Conservation (phyloP, 2,888 invertebrate species). For the Epinotia bilunana region DNA sequence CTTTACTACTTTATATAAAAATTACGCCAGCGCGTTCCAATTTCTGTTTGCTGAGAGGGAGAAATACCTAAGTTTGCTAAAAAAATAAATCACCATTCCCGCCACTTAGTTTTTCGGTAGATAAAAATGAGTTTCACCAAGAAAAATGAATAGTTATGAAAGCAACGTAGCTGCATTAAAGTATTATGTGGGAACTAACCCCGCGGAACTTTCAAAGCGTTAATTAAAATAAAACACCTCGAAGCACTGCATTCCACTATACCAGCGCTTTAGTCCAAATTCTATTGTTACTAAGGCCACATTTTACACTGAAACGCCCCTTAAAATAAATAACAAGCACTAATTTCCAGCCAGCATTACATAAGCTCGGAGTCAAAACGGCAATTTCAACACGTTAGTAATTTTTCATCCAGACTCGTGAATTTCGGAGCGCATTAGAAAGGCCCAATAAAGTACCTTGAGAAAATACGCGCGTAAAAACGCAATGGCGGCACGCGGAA, state of each 20-base stretch:
- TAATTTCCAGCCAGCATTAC: constrained; percentile 19
- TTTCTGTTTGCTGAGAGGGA: neutral
- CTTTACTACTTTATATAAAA: too few relatives aligned
- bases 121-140: constrained; percentile 35
- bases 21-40: too few relatives aligned
- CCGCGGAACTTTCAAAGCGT: constrained; percentile 28
- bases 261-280: constrained; percentile 18
- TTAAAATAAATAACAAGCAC: constrained; percentile 20
- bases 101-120: constrained; percentile 12
- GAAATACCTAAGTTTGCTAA: neutral
- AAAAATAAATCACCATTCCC: constrained; percentile 5
- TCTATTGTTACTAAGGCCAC: constrained; percentile 18
- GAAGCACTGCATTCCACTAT: constrained; percentile 10
- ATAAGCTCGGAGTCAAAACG: constrained; percentile 16
- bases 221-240: constrained; percentile 41
- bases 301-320: constrained; percentile 16
- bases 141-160: constrained; percentile 37
- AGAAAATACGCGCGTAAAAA: constrained; percentile 55
- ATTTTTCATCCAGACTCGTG: constrained; percentile 47
- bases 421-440: constrained; percentile 57
- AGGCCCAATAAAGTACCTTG: constrained; percentile 56
- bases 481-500: constrained; percentile 52
- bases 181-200: constrained; percentile 34
- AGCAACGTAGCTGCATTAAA: constrained; percentile 36
- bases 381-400: constrained; percentile 14